Conservation (phyloP, 2,113 vertebrate genomes). For the Indicator maculatus region DNA sequence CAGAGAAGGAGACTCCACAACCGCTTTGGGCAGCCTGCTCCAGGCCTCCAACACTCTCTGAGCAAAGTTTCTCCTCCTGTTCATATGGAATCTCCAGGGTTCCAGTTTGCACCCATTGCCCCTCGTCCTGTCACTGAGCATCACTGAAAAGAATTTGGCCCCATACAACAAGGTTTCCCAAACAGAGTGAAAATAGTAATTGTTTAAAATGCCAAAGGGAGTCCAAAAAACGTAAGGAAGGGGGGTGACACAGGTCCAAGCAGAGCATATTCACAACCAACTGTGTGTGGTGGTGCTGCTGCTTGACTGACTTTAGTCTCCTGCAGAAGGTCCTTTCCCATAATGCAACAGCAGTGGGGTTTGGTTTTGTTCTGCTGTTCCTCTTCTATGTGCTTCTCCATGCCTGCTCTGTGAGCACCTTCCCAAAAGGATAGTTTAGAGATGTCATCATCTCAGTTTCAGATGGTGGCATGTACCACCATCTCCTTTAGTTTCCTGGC, state of each 20-base stretch:
- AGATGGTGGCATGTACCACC: neutral
- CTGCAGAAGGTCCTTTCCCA: neutral
- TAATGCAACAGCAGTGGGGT: rapidly evolving
- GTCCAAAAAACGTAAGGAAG: neutral
- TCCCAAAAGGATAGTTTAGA: rapidly evolving
- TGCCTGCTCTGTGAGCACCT: rapidly evolving
- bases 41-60: too few relatives aligned
- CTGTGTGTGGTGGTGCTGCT: neutral
- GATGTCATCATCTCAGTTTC: neutral
- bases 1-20: too few relatives aligned
- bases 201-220: neutral
- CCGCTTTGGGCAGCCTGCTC: too few relatives aligned
- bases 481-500: neutral
- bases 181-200: neutral
- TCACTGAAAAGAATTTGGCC: too few relatives aligned
- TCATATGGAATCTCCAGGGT: too few relatives aligned
- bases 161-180: neutral
- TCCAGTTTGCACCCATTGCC: too few relatives aligned
- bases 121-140: too few relatives aligned
- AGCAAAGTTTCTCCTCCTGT: too few relatives aligned
- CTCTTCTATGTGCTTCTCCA: rapidly evolving
- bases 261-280: neutral
- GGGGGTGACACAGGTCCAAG: rapidly evolving
- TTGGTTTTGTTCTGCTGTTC: neutral
- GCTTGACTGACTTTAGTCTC: neutral